Evolutionary conservation across 2,797 vertebrate species (phyloP), one percentile per base, ranked within the genome.

Genomic region (Falco columbarius): DNA sequence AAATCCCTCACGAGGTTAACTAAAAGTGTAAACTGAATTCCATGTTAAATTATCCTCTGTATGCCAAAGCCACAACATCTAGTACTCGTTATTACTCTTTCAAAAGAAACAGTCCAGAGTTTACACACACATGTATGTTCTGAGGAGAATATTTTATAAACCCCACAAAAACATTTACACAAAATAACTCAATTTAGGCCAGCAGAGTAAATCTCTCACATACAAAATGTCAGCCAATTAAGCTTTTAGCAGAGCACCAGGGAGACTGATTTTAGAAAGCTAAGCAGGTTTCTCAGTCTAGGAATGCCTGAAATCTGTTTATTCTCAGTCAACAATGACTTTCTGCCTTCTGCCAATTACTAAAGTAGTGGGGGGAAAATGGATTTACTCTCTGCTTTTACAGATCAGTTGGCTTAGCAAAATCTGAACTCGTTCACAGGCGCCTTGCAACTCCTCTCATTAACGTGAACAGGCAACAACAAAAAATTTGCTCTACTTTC

Each of bases 211-310:
- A 93, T 94, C 85, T 95, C 97, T 95, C 88, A 63, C 68, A 95
- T 49, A 96, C 87, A 98, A 94, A 96, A 95, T 92, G 89, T 90
- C 95, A 97, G 95, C 95, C 96, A 96, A 95, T 96, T 97, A 97
- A 95, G 89, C 84, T 97, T 96, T 75, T 93, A 95, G 93, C 87
- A 91, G 79, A 89, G 93, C 86, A 95, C 97, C 82, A 94, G 91
- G 91, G 83, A 97, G 80, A 97, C 77, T 14, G 42, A 89, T 92
- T 95, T 96, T 92, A 95, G 90, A 97, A 89, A 95, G 75, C 89
- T 91, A 97, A 97, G 97, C 95, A 97, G 96, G 96, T 97, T 97
- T 97, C 96, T 94, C 93, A 86, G 90, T 86, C 93, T 93, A 91
- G 90, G 95, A 96, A 91, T 86, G 93, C 92, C 72, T 96, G 91